These are phyloP conservation scores for Atherinomorus stipes DNA, from an alignment of 2,113 vertebrate genomes.

Conservation along the genomic window DNA sequence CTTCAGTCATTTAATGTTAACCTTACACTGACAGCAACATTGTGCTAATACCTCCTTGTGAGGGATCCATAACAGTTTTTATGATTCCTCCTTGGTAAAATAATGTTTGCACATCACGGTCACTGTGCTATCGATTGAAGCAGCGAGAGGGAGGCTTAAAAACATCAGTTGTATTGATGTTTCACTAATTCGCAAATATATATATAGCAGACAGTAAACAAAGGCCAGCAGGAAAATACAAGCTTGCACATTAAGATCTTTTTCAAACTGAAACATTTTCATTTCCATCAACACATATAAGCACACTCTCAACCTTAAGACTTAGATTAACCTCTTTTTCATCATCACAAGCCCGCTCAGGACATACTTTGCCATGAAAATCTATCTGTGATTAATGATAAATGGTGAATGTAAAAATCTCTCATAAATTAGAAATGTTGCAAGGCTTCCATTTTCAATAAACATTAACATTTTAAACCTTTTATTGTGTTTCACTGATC, in stretches of 20 bases:
- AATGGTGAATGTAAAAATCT: not conserved
- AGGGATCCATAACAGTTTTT: not conserved
- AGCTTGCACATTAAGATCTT: not conserved
- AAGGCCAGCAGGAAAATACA: not conserved
- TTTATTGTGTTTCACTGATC: slow-evolving; percentile 27
- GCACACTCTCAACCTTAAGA: slow-evolving; percentile 39
- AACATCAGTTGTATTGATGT: slow-evolving; percentile 12
- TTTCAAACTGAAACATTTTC: not conserved
- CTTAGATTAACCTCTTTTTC: slow-evolving; percentile 9
- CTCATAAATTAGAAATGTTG: not conserved
- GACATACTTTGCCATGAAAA: slow-evolving; percentile 37
- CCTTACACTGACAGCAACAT: slow-evolving; percentile 1
- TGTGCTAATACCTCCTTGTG: not conserved
- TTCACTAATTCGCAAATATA: slow-evolving; percentile 8
- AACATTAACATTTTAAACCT: slow-evolving; percentile 41
- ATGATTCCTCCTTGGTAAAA: not conserved
- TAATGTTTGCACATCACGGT: not conserved
- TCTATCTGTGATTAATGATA: slow-evolving; percentile 36
- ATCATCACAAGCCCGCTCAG: slow-evolving; percentile 24
- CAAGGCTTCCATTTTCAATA: not conserved
- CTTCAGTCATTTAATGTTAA: slow-evolving; percentile 8
- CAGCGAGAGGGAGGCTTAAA: slow-evolving; percentile 1
- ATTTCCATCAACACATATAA: not conserved
- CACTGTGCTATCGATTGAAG: not conserved
- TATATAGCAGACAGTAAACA: slow-evolving; percentile 5